phyloP scores from a whole-genome alignment of 2,797 vertebrate species.

The Rousettus madagascariensis region DNA sequence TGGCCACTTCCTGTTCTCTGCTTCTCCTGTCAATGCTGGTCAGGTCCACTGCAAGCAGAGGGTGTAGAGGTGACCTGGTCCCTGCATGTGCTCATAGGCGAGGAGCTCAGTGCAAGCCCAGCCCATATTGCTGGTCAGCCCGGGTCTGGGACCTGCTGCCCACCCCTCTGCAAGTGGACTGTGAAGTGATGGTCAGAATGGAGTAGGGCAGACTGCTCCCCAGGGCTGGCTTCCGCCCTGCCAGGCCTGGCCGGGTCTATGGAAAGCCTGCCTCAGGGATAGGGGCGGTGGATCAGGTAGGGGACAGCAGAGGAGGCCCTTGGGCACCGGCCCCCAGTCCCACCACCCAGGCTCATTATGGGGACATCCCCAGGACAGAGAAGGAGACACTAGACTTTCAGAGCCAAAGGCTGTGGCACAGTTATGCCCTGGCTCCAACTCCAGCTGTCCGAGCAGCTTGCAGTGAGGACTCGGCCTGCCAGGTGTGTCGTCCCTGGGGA shows the following conservation, averaged over 20 bases:
- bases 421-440: neutral
- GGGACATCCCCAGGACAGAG: neutral
- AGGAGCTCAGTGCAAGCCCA: neutral
- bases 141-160: neutral
- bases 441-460: neutral
- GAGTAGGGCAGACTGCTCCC: neutral
- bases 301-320: neutral
- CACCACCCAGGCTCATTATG: neutral
- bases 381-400: neutral
- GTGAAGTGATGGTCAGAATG: neutral
- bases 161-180: neutral
- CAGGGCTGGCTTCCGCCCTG: neutral
- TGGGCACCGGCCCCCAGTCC: neutral
- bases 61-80: rapidly evolving
- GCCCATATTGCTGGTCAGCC: too few species aligned
- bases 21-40: constrained; percentile 93
- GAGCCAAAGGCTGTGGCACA: neutral
- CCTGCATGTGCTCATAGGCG: neutral
- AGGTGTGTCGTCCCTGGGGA: neutral
- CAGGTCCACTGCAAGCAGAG: constrained; percentile 89
- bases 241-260: neutral
- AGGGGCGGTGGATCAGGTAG: neutral
- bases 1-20: constrained; percentile 88
- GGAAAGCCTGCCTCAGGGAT: neutral
- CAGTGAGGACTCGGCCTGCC: neutral